phyloP scores from a whole-genome alignment of 2,113 vertebrate genomes.

The Prochilodus magdalenae region DNA sequence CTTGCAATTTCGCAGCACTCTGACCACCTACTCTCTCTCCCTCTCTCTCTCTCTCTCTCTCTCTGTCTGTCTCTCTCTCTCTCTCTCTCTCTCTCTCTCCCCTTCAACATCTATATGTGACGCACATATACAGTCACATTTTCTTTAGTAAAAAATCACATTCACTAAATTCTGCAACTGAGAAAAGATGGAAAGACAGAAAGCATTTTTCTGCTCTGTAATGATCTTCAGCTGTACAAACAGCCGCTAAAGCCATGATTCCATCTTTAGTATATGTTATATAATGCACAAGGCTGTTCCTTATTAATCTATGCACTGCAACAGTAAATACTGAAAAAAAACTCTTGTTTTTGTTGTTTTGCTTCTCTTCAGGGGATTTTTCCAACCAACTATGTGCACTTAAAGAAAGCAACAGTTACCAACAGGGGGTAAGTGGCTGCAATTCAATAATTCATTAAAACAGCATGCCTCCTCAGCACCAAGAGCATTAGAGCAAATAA shows the following conservation, averaged over 20 bases:
- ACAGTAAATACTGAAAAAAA: not conserved
- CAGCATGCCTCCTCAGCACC: slow-evolving; percentile 17
- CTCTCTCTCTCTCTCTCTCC: not conserved
- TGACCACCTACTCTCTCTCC: slow-evolving; percentile 1
- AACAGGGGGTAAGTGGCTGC: slow-evolving; percentile 78
- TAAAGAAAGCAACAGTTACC: slow-evolving; percentile 82
- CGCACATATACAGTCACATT: slow-evolving; percentile 19
- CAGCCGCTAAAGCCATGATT: slow-evolving; percentile 30
- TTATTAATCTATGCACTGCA: not conserved
- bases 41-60: slow-evolving; percentile 2
- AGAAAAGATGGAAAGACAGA: slow-evolving; percentile 1
- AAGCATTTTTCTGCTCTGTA: not conserved
- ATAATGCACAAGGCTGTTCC: not conserved
- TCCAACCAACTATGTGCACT: slow-evolving; percentile 79
- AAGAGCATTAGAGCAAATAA: slow-evolving; percentile 8
- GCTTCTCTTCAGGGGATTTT: slow-evolving; percentile 75
- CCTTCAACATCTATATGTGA: not conserved
- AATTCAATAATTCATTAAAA: slow-evolving; percentile 25
- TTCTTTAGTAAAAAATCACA: slow-evolving; percentile 3
- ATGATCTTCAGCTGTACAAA: slow-evolving; percentile 18
- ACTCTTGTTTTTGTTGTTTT: slow-evolving; percentile 34
- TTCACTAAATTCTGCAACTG: not conserved
- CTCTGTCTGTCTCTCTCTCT: slow-evolving; percentile 14
- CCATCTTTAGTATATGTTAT: slow-evolving; percentile 11
- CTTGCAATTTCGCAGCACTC: not conserved